phyloP scores from a whole-genome alignment of 2,797 vertebrate species.

The Leptodactylus fallax region DNA sequence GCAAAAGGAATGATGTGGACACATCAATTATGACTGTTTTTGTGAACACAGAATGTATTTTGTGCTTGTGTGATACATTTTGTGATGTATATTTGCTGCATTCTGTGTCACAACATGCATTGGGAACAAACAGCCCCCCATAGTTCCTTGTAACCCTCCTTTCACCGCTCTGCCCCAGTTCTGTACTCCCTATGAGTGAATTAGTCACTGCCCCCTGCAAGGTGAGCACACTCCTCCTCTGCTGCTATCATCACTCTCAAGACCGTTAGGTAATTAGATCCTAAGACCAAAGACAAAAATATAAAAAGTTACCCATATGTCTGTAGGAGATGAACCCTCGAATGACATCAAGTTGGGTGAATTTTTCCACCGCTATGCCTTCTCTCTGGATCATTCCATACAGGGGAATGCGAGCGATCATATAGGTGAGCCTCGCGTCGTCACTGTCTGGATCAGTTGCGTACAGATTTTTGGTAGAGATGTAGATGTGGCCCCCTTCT shows the following conservation, averaged over 20 bases:
- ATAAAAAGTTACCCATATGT: slow-evolving; percentile 72
- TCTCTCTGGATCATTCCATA: slow-evolving; percentile 72
- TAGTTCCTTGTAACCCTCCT: neutral
- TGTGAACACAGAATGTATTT: no score
- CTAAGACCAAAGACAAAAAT: neutral
- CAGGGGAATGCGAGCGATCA: slow-evolving; percentile 71
- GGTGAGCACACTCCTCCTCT: neutral
- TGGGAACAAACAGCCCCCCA: no score
- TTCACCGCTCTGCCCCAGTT: no score
- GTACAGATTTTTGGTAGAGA: slow-evolving; percentile 72
- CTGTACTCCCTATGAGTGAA: no score
- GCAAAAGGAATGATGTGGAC: no score
- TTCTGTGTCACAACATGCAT: no score
- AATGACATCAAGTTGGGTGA: slow-evolving; percentile 78
- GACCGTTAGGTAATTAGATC: no score
- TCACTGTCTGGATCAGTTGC: slow-evolving; percentile 78
- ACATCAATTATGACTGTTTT: no score
- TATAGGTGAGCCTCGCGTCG: slow-evolving; percentile 72
- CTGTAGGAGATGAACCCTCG: slow-evolving; percentile 76
- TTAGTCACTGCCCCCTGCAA: neutral
- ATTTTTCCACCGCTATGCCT: slow-evolving; percentile 72
- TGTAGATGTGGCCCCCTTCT: slow-evolving; percentile 71
- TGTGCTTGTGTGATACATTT: no score
- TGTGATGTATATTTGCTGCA: no score
- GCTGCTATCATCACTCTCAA: no score